Evolutionary conservation across 2,797 vertebrate species (phyloP), one percentile per base, ranked within the genome.

Genomic region (Huso huso): DNA sequence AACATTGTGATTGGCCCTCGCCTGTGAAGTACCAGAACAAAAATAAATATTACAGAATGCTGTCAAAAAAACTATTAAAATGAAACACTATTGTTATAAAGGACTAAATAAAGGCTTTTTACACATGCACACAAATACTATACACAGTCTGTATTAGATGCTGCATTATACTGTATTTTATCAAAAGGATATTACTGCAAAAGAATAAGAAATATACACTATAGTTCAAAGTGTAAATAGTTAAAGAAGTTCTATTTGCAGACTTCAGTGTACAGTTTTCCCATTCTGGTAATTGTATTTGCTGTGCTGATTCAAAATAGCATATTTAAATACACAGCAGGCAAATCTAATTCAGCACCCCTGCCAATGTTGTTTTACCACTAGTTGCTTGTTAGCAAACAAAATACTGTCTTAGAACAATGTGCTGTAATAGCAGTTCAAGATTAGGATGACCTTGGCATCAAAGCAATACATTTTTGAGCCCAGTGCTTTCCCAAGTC

Each of bases 301-400:
- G 74, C 75, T 64, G 77, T 65, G 65, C 52, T 12, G 68, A 64
- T 83, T 79, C 77, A 81, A 86, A 89, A 87, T 84, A 86, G 83
- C 68, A 80, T 65, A 74, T 70, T 83, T 85, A 84, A 88, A 79
- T 85, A 86, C 75, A 84, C 72, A 79, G 84, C 73, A 51, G 71
- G 75, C 72, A 79, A 85, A 86, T 84, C 78, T 76, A 78, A 68
- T 51, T 2, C 72, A 73, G 18, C 69, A 78, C 79, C 79, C 79
- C 79, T 69, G 68, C 84, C 84, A 79, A 81, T 77, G 77, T 77
- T 82, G 79, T 81, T 82, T 84, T 86, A 86, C 82, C 83, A 64
- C 81, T 71, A 71, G 11, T 73, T 66, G 72, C 69, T 83, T 75
- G 78, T 79, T 81, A 74, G 68, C 52, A 55, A 55, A 55, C 9